phyloP scores from a whole-genome alignment of 2,797 vertebrate species.

The Oryzias sinensis region DNA sequence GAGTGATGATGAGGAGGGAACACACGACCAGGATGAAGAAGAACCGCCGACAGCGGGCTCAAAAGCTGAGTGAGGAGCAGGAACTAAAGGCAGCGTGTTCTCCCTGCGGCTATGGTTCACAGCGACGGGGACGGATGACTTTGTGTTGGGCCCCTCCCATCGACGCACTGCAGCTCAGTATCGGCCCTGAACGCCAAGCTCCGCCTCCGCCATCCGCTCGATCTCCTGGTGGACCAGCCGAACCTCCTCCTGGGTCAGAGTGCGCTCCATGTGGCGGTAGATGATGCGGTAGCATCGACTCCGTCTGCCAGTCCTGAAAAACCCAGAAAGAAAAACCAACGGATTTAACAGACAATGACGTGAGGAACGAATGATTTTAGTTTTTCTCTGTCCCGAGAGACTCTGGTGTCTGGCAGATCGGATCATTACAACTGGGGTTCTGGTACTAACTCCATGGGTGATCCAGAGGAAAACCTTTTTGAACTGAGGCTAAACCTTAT shows the following conservation, averaged over 20 bases:
- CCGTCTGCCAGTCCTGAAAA: constrained; percentile 80
- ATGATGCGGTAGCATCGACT: constrained; percentile 90
- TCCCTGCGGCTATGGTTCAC: constrained; percentile 15
- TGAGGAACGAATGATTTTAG: no score
- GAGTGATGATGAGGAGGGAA: not conserved
- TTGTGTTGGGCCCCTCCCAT: constrained; percentile 1
- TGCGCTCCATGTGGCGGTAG: constrained; percentile 92
- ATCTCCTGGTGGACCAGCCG: constrained; percentile 79
- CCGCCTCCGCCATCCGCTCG: constrained; percentile 69
- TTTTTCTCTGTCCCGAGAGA: not conserved
- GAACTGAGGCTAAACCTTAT: no score
- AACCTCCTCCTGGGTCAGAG: constrained; percentile 86
- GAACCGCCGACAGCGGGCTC: constrained; percentile 1
- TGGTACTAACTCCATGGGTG: no score
- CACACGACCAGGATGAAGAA: not conserved
- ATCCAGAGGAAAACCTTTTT: no score
- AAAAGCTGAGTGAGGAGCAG: constrained; percentile 26
- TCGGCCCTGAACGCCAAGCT: constrained; percentile 87
- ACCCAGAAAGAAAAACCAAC: not conserved
- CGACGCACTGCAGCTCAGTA: constrained; percentile 68
- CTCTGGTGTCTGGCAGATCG: no score
- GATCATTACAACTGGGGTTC: no score
- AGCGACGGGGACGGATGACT: constrained; percentile 10
- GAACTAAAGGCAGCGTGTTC: constrained; percentile 43
- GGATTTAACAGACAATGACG: no score